Base-by-base conservation (phyloP, 2,797 vertebrate species). In the Parauchenoglanis punctatus region DNA sequence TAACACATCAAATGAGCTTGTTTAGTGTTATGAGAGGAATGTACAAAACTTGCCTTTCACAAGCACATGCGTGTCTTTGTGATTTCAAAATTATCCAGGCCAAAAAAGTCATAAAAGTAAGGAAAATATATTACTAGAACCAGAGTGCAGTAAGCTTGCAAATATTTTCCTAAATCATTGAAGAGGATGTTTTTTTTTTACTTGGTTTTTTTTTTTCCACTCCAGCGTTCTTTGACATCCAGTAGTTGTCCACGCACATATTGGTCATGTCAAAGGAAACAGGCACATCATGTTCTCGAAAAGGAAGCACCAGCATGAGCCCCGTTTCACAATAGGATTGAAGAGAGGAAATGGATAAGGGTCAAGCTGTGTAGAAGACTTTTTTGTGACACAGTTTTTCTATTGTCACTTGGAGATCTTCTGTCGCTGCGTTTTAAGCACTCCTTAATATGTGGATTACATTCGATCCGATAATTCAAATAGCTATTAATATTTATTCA, bases 271-370 rank as follows among this genome's bases (percentile, higher is more conserved):
- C 35, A 61, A 81, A 59, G 23, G 15, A 85, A 85, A 84, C 49
- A 31, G 28, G 1, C 5, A 54, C 75, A 58, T 49, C n/a, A n/a
- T 31, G 10, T 8, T 73, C 61, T 61, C 72, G 58, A 31, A 86
- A 81, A 83, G 88, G 88, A 90, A 89, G 28, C 40, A 68, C 25
- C 46, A 65, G 13, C 58, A 5, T 81, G 17, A 75, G 65, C 44
- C 54, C 65, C 17, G 61, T 89, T 87, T 84, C 87, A 86, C 89
- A 90, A 87, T 44, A 85, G 83, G 28, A 65, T 5, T 49, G 28
- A 77, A 49, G 6, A 63, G 6, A 80, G 44, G 67, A 72, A 90
- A 87, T 54, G 28, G n/a, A n/a, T 81, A 17, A 72, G 65, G 35
- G 40, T 46, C 44, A 49, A 81, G 25, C 31, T n/a, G 7, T 25